phyloP scores from a whole-genome alignment of 2,888 invertebrate species.

The Pycnomerus fuliginosus region DNA sequence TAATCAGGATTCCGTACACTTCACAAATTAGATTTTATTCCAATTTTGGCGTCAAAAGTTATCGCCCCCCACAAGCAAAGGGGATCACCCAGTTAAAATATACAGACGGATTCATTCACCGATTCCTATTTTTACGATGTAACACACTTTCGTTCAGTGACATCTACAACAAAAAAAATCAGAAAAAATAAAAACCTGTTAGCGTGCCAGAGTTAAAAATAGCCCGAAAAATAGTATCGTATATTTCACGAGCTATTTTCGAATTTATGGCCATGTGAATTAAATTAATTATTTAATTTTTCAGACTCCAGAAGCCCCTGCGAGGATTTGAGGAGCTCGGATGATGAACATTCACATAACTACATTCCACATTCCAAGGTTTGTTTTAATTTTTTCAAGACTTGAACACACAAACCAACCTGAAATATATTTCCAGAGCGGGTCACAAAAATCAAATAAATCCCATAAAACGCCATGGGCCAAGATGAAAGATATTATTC shows the following conservation, averaged over 20 bases:
- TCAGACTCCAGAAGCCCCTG: slow-evolving; percentile 35
- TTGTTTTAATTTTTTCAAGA: slow-evolving; percentile 9
- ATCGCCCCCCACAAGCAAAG: neutral
- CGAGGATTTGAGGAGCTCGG: slow-evolving; percentile 44
- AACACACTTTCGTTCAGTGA: slow-evolving; percentile 38
- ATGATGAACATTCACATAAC: slow-evolving; percentile 43
- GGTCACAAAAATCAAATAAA: slow-evolving; percentile 26
- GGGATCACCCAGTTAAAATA: neutral
- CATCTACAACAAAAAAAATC: slow-evolving; percentile 33
- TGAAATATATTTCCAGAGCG: slow-evolving; percentile 22
- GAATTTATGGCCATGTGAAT: neutral
- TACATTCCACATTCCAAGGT: slow-evolving; percentile 48
- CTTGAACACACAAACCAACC: neutral
- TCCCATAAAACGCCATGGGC: slow-evolving; percentile 67
- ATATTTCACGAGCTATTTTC: neutral
- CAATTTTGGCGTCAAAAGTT: neutral
- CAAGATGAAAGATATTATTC: slow-evolving; percentile 75
- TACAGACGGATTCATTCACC: neutral
- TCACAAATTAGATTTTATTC: too few relatives aligned
- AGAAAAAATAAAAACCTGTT: slow-evolving; percentile 29
- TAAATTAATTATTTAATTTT: slow-evolving; percentile 15
- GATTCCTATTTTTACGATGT: slow-evolving; percentile 10
- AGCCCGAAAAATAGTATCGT: slow-evolving; percentile 15
- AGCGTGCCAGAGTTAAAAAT: slow-evolving; percentile 34
- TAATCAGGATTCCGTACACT: too few relatives aligned